Evolutionary conservation across 35 echinoderm and acorn worm genomes (phyloP).

Genomic region (Heliocidaris tuberculata): DNA sequence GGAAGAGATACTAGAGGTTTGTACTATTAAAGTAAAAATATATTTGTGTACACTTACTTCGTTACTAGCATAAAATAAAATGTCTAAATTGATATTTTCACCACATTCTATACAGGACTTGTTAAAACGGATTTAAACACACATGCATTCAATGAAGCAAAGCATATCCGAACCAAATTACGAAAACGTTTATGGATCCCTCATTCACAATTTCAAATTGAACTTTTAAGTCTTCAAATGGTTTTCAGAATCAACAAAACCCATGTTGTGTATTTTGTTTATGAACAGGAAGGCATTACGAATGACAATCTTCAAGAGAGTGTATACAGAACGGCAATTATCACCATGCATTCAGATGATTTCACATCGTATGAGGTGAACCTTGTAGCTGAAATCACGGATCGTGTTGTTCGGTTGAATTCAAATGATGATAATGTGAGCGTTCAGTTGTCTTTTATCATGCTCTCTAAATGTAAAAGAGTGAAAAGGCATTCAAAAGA

Average conservation of each 20-base stretch:
- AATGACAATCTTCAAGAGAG: neutral
- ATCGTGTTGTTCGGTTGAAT: neutral
- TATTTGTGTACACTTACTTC: too few species aligned
- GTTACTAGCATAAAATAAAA: too few species aligned
- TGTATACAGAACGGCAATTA: neutral
- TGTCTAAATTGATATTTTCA: too few species aligned
- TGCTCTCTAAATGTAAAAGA: too few species aligned
- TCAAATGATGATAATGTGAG: neutral
- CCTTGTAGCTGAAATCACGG: neutral
- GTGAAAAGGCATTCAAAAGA: too few species aligned
- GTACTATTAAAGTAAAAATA: neutral
- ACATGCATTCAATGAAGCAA: too few species aligned
- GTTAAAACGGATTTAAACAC: too few species aligned
- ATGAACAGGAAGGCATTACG: neutral
- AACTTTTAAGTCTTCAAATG: neutral
- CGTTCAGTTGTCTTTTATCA: neutral
- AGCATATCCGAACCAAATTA: too few species aligned
- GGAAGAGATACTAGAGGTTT: neutral
- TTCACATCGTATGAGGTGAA: neutral
- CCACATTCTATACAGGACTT: too few species aligned
- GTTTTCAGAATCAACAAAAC: neutral
- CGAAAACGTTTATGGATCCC: too few species aligned
- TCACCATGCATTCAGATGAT: neutral
- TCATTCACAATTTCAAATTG: too few species aligned
- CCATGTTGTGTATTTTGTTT: neutral